Evolutionary conservation across 1,140 invertebrate species (phyloP).

Genomic region (Nephila pilipes): DNA sequence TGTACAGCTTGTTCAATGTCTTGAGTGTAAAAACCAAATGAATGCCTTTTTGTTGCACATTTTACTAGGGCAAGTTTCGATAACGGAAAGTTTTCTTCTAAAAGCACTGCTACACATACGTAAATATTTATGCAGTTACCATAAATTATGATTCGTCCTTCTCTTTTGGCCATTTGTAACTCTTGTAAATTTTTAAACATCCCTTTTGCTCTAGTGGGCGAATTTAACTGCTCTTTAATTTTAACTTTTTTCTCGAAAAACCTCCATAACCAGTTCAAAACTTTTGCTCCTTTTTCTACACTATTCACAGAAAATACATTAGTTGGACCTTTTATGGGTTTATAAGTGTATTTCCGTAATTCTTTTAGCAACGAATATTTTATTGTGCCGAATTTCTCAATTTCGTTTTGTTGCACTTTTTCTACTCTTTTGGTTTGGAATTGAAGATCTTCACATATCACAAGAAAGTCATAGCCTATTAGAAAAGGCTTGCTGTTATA

Average conservation of each 20-base stretch:
- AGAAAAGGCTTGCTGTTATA: neutral
- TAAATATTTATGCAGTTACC: slow-evolving; percentile 47
- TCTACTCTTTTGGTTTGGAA: slow-evolving; percentile 26
- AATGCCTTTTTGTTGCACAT: neutral
- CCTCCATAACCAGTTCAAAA: slow-evolving; percentile 57
- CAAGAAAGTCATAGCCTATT: slow-evolving; percentile 56
- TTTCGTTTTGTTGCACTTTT: neutral
- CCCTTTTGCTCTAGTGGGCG: neutral
- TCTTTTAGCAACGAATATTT: slow-evolving; percentile 38
- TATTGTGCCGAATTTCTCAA: neutral
- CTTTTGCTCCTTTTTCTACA: neutral
- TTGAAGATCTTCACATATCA: slow-evolving; percentile 45
- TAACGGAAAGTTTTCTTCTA: slow-evolving; percentile 18
- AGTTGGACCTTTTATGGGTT: neutral
- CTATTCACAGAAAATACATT: slow-evolving; percentile 57
- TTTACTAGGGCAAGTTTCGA: slow-evolving; percentile 46
- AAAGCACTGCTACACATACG: neutral
- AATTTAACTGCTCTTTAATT: slow-evolving; percentile 2
- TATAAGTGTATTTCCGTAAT: neutral
- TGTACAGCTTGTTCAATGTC: neutral
- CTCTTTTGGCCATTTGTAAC: neutral
- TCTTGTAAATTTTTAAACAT: slow-evolving; percentile 45
- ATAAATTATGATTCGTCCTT: slow-evolving; percentile 47
- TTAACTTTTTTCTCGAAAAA: slow-evolving; percentile 13
- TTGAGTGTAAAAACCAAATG: neutral